A percentile compares a stretch with the other conserved stretches of the same genome.
These are phyloP conservation scores for Synanthedon tipuliformis DNA, from an alignment of 2,888 invertebrate species.

Conservation along the genomic window DNA sequence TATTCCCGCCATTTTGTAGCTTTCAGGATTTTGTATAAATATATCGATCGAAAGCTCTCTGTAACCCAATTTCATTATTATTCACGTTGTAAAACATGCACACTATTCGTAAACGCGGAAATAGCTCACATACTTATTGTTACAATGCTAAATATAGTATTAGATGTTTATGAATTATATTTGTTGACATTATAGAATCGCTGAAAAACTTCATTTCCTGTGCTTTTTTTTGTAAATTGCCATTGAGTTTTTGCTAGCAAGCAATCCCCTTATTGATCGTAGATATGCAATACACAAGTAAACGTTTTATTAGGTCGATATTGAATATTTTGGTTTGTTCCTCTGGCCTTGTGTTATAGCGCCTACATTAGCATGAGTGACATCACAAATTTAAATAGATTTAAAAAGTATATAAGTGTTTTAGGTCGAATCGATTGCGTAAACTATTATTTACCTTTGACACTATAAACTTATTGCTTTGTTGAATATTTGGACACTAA, in stretches of 20 bases:
- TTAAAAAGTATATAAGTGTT: constrained; percentile 22
- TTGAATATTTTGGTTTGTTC: constrained; percentile 14
- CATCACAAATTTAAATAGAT: constrained; percentile 65
- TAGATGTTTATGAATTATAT: constrained; percentile 11
- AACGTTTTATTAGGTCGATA: too few species aligned
- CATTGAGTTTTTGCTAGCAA: neutral
- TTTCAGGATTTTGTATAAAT: constrained; percentile 61
- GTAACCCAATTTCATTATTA: constrained; percentile 45
- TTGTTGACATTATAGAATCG: constrained; percentile 41
- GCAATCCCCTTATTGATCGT: too few species aligned
- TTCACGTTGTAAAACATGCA: constrained; percentile 22
- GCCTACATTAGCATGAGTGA: constrained; percentile 45
- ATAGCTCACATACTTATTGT: constrained; percentile 8
- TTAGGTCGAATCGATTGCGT: constrained; percentile 11
- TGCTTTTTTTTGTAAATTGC: constrained; percentile 3
- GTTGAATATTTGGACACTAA: neutral
- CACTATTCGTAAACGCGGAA: constrained; percentile 12
- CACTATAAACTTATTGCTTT: constrained; percentile 1
- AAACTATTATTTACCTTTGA: neutral
- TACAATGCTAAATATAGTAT: constrained; percentile 7
- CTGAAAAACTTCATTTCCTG: constrained; percentile 11
- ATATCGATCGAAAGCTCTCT: constrained; percentile 59
- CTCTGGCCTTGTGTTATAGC: constrained; percentile 47
- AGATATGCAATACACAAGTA: too few species aligned
- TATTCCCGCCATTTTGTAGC: constrained; percentile 67